Conservation (phyloP, 2,797 vertebrate genomes). For the Moxostoma hubbsi region DNA sequence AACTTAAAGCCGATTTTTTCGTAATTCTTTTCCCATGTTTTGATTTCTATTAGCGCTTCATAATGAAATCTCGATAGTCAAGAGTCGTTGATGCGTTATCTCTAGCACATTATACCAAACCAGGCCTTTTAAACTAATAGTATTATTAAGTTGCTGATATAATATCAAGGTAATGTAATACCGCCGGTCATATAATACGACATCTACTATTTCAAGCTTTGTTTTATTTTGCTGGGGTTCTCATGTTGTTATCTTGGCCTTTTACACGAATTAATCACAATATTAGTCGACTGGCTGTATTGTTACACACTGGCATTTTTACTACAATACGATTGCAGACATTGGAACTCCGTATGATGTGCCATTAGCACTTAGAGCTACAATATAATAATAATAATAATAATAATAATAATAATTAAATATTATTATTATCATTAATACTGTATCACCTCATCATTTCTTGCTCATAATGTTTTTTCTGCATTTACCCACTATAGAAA, state of each 20-base stretch:
- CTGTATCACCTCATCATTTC: too few species aligned
- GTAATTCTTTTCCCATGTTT: background rate
- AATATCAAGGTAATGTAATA: background rate
- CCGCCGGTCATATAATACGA: background rate
- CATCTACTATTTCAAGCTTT: background rate
- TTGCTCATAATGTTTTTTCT: background rate
- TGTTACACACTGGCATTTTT: background rate
- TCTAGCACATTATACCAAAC: background rate
- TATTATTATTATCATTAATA: too few species aligned
- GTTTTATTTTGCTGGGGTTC: background rate
- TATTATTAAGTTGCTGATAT: background rate
- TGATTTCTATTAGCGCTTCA: background rate
- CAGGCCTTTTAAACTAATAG: background rate
- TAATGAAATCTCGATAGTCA: background rate
- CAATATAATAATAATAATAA: too few species aligned
- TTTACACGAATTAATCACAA: background rate
- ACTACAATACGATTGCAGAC: background rate
- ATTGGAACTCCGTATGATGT: too few species aligned
- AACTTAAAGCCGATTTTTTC: background rate
- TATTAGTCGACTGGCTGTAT: background rate
- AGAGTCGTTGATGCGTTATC: background rate
- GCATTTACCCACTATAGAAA: slow-evolving; percentile 13
- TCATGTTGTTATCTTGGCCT: background rate
- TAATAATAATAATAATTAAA: too few species aligned
- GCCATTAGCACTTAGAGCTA: too few species aligned